Percentiles rank a stretch among this genome's conserved stretches.
phyloP scores from a whole-genome alignment of 2,888 invertebrate species.

The Callosobruchus maculatus region DNA sequence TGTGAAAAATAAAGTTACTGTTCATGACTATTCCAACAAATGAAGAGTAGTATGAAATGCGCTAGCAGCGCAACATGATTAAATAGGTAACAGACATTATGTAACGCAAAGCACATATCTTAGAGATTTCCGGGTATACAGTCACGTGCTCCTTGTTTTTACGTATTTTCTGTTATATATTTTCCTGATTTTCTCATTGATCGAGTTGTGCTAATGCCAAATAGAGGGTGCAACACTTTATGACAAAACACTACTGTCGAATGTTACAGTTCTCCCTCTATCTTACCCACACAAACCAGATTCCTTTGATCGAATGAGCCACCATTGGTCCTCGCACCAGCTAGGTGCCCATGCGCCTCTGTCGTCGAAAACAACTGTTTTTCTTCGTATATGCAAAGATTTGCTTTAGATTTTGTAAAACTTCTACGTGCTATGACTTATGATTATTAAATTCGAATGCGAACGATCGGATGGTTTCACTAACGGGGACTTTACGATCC shows the following conservation, averaged over 20 bases:
- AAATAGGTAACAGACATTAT: too few relatives aligned
- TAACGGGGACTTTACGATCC: not conserved
- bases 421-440: conserved; percentile 27
- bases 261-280: conserved; percentile 20
- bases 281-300: not conserved
- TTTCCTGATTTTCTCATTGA: not conserved
- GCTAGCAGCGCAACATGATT: too few relatives aligned
- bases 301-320: conserved; percentile 22
- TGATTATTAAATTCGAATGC: conserved; percentile 26
- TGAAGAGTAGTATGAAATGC: too few relatives aligned
- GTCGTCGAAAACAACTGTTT: conserved; percentile 38
- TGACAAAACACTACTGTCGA: conserved; percentile 17
- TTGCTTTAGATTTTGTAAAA: not conserved
- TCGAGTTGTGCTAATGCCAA: conserved; percentile 8
- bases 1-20: too few relatives aligned
- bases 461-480: not conserved
- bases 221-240: conserved; percentile 26
- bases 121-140: too few relatives aligned
- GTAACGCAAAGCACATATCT: too few relatives aligned
- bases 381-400: conserved; percentile 35
- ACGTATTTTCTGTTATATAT: not conserved
- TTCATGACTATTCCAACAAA: too few relatives aligned
- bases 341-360: conserved; percentile 45
- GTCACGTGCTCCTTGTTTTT: not conserved
- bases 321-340: conserved; percentile 51